Conservation (phyloP, 2,888 invertebrate species). For the Tipula unca region DNA sequence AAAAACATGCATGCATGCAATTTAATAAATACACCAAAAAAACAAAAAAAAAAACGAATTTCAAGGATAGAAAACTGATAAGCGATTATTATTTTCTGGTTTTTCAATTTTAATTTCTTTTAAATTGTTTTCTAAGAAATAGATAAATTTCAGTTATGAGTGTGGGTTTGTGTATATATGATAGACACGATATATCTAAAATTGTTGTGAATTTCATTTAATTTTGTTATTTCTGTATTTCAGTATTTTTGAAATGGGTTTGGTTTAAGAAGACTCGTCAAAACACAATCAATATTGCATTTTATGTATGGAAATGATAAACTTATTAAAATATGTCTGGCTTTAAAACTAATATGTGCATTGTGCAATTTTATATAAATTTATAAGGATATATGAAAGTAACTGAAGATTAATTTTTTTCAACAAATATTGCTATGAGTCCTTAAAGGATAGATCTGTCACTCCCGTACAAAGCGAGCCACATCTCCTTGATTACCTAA, state of each 20-base stretch:
- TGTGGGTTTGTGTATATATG: neutral
- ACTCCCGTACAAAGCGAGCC: too few species aligned
- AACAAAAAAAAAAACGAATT: neutral
- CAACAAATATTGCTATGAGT: too few species aligned
- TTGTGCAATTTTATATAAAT: too few species aligned
- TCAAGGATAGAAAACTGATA: neutral
- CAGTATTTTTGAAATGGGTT: neutral
- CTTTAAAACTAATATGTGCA: too few species aligned
- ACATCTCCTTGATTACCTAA: too few species aligned
- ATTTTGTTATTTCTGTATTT: neutral
- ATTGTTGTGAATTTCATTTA: neutral
- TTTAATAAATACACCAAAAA: neutral
- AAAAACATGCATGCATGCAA: neutral
- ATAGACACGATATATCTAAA: neutral
- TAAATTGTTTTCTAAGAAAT: constrained; percentile 8
- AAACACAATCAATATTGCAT: neutral
- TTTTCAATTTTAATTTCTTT: neutral
- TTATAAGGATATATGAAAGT: too few species aligned
- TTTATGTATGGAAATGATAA: too few species aligned
- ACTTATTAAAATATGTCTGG: too few species aligned
- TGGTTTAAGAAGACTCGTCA: neutral
- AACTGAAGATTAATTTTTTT: too few species aligned
- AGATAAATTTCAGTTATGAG: neutral
- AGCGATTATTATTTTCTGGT: neutral
- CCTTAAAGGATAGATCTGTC: too few species aligned